Evolutionary conservation across 2,888 invertebrate species (phyloP), one percentile per base, ranked within the genome.

Genomic region (Chloroclystis v-ata): DNA sequence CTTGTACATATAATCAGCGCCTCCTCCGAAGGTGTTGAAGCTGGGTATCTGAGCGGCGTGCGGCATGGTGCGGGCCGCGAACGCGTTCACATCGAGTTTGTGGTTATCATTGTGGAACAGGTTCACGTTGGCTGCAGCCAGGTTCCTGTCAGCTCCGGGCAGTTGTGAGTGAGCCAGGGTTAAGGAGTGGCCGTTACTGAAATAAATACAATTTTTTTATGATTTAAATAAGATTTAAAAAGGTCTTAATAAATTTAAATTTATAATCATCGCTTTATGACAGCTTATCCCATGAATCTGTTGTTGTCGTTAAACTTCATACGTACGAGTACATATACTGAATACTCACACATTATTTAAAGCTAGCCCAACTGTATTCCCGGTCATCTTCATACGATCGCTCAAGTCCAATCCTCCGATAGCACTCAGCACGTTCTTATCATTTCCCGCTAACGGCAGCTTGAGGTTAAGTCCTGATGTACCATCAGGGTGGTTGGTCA

Each of bases 1-100:
- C 76, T 75, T 76, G 60, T 49, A 78, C 66, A 69, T 69, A 46
- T 79, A 80, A 44, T 79, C 76, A 6, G 74, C 30, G 8, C 72
- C 66, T 1, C 65, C 78, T 0, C 80, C 80, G 9, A 67, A 58
- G 3, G 78, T 78, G 54, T 72, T 75, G 60, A 77, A 78, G 59
- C 72, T 69, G 2, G 79, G 76, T 0, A 69, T 54, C 0, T 61
- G 55, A 1, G 68, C 65, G 1, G 67, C 62, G 7, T 57, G 61
- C 0, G 77, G 78, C 63, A 72, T 68, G 29, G 60, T 77, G 45
- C 65, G 70, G 6, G 73, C 67, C 13, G 69, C 37, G 55, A 77
- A 79, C 0, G 78, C 79, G 13, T 76, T 78, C 1, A 75, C 76
- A 28, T 59, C 64, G 9, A 80, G 37, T 9, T 70, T 65, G 40